A percentile compares a stretch with the other conserved stretches of the same genome.
phyloP scores from a whole-genome alignment of 2,113 vertebrate species.

The Rallus limicola region DNA sequence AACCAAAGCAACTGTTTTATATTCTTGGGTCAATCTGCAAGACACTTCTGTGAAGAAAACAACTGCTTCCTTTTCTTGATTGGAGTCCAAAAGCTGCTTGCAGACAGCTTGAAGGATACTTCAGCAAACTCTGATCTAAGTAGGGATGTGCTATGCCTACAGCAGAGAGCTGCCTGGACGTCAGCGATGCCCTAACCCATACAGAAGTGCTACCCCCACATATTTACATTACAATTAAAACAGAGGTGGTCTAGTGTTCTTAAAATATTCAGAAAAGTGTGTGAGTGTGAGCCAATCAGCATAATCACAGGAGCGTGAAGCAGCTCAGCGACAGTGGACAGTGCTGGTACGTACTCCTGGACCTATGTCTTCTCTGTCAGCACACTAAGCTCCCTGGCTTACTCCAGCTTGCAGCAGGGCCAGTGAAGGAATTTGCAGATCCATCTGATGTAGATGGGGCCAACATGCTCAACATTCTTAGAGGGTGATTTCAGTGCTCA shows the following conservation, averaged over 20 bases:
- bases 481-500: not conserved
- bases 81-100: slow-evolving; percentile 2
- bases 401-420: not conserved
- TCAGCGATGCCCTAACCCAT: not conserved
- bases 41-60: slow-evolving; percentile 19
- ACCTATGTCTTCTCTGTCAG: not conserved
- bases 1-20: slow-evolving; percentile 27
- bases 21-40: slow-evolving; percentile 12
- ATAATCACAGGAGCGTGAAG: not conserved
- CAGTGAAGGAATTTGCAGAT: not conserved
- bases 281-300: not conserved
- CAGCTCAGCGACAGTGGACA: not conserved
- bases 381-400: not conserved
- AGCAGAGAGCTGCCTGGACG: not conserved
- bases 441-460: not conserved
- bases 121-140: not conserved
- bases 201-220: not conserved
- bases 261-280: not conserved
- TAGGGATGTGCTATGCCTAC: not conserved
- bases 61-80: slow-evolving; percentile 12
- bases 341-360: fast-evolving
- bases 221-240: not conserved
- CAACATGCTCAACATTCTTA: not conserved
- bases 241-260: fast-evolving
- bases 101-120: not conserved